Percentiles rank a stretch among this genome's conserved stretches.
Conservation (phyloP, 2,888 invertebrate species). For the Zaprionus lineosus region DNA sequence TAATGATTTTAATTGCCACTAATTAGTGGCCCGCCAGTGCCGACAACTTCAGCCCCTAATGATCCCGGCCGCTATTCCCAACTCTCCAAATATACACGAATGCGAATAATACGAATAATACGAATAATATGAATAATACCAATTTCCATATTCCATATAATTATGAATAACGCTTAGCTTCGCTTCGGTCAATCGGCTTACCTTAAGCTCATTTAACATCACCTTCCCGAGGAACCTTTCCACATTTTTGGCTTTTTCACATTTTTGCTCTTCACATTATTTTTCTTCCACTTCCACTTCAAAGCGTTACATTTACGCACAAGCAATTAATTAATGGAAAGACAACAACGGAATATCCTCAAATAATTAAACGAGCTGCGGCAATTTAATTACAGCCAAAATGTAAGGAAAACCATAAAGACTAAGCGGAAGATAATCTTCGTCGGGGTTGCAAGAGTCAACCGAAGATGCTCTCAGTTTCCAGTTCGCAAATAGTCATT, state of each 20-base stretch:
- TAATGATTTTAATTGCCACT: conserved; percentile 74
- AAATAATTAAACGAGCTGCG: conserved; percentile 20
- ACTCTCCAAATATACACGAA: conserved; percentile 45
- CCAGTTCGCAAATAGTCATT: too few relatives aligned
- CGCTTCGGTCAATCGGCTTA: conserved; percentile 7
- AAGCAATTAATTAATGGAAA: conserved; percentile 49
- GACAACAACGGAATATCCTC: too few relatives aligned
- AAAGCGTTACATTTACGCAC: conserved; percentile 16
- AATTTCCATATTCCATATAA: conserved; percentile 46
- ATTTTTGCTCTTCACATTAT: too few relatives aligned
- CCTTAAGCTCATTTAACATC: conserved; percentile 17
- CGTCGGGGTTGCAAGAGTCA: too few relatives aligned
- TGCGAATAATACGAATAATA: conserved; percentile 33
- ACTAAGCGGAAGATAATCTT: too few relatives aligned
- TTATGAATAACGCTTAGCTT: conserved; percentile 32
- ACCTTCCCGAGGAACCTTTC: too few relatives aligned
- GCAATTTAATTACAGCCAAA: conserved; percentile 38
- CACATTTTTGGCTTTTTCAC: background rate
- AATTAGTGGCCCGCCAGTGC: conserved; percentile 65
- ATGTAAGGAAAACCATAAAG: background rate
- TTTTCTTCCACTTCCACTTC: too few relatives aligned
- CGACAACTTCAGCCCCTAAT: conserved; percentile 59
- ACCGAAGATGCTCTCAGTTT: too few relatives aligned
- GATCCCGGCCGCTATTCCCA: conserved; percentile 53
- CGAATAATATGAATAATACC: too few relatives aligned